Evolutionary conservation across 2,113 vertebrate genomes (phyloP), one percentile per base, ranked within the genome.

Genomic region (Channa argus): DNA sequence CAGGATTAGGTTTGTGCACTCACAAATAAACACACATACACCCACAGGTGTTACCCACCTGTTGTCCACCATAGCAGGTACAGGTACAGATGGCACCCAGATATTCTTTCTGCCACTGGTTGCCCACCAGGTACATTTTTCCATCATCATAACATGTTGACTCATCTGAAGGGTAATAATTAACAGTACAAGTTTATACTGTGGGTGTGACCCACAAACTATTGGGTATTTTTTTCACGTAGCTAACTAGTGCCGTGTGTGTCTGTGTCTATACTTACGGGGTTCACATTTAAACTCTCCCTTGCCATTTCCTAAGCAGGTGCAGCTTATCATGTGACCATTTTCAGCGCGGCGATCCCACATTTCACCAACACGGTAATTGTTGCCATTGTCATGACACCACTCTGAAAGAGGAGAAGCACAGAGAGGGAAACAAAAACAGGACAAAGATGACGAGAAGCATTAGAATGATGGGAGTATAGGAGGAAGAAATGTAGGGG

Each of bases 101-200:
- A 72, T 99, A 99, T 34, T 99, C 97, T 89, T 99, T 99, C 94
- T 99, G 98, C 98, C 98, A 99, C 92, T 99, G 96, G 87, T 97
- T 96, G 51, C 98, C 98, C 0, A 99, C 94, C 0, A 96, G 95
- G 92, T 98, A 99, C 83, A 96, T 96, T 70, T 98, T 98, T 2
- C 98, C 98, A 8, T 99, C 95, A 0, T 99, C 98, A 0, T 97
- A 99, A 85, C 98, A 99, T 0, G 96, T 97, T 0, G 96, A 95
- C 86, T 98, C 98, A 91, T 98, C 98, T 99, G 86, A 3, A 65
- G 24, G 69, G 71, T 1, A 44, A 80, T 15, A 54, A 15, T 53
- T n/a, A 52, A 24, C 24, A 24, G 24, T 24, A 24, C 24, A 24
- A 24, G 24, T 24, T 24, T 24, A 24, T 24, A 24, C 24, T 24